Evolutionary conservation across 2,113 vertebrate species (phyloP).

Genomic region (Thermophis baileyi): DNA sequence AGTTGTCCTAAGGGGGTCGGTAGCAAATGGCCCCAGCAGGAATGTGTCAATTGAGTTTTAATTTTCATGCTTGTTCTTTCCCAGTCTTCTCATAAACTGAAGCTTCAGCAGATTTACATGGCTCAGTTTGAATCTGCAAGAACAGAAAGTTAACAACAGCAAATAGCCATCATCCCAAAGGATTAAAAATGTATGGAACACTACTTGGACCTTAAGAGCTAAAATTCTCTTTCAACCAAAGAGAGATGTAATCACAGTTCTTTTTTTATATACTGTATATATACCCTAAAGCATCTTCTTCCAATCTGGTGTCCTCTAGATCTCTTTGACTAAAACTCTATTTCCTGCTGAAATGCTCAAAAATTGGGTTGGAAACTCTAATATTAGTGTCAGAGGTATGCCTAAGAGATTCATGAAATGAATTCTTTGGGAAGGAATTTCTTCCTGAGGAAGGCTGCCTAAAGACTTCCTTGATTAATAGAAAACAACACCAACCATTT

Average conservation of each 20-base stretch:
- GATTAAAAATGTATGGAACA: neutral
- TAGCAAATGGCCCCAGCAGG: conserved; percentile 56
- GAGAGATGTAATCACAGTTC: neutral
- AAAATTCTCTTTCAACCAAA: neutral
- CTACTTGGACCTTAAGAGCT: neutral
- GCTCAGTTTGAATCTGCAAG: conserved; percentile 22
- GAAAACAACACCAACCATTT: neutral
- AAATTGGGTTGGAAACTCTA: neutral
- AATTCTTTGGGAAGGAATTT: neutral
- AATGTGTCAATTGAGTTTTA: conserved; percentile 52
- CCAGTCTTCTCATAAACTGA: conserved; percentile 38
- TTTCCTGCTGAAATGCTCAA: neutral
- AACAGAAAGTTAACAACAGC: neutral
- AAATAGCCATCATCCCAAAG: conserved; percentile 12
- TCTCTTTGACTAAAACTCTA: neutral
- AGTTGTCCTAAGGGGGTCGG: conserved; percentile 41
- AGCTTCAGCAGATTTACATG: conserved; percentile 52
- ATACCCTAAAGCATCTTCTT: neutral
- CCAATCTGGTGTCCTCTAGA: neutral
- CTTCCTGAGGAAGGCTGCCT: neutral
- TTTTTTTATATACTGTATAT: neutral
- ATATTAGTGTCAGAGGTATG: neutral
- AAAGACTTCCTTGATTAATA: neutral
- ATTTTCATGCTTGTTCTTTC: conserved; percentile 40
- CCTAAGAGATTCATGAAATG: neutral